Conservation (phyloP, 2,888 invertebrate species). For the Ormia ochracea region DNA sequence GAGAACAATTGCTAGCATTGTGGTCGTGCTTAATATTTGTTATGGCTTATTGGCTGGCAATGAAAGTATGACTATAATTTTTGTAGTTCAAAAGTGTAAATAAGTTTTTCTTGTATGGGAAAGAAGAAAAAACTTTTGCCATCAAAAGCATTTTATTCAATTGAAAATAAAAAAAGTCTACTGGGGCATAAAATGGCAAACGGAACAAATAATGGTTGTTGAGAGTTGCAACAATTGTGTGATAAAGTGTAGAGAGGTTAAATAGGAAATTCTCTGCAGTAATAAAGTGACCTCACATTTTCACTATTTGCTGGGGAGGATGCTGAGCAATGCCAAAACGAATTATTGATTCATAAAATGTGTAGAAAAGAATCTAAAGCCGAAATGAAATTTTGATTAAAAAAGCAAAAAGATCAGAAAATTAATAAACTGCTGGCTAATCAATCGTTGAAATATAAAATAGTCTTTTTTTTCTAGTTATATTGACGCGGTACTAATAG, state of each 20-base stretch:
- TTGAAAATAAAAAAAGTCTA: slow-evolving; percentile 3
- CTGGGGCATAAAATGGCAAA: neutral
- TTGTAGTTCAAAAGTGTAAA: slow-evolving; percentile 21
- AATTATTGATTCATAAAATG: too few species aligned
- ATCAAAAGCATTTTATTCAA: slow-evolving; percentile 35
- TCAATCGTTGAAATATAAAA: too few species aligned
- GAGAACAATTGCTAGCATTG: neutral
- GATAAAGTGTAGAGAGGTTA: neutral
- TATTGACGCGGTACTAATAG: too few species aligned
- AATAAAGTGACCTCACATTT: neutral
- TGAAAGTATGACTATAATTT: neutral
- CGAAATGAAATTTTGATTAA: too few species aligned
- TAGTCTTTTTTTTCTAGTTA: too few species aligned
- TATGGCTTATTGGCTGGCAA: neutral
- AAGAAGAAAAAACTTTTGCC: slow-evolving; percentile 7
- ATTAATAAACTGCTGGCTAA: neutral
- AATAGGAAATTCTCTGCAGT: neutral
- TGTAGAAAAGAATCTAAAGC: too few species aligned
- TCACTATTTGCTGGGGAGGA: too few species aligned
- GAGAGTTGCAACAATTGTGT: neutral
- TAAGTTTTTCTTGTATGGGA: slow-evolving; percentile 5
- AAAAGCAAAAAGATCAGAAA: too few species aligned
- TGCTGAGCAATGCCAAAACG: too few species aligned
- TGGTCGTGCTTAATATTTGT: neutral
- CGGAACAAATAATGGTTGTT: neutral